Evolutionary conservation across 2,888 invertebrate genomes (phyloP), one percentile per base, ranked within the genome.

Genomic region (Latrodectus elegans): DNA sequence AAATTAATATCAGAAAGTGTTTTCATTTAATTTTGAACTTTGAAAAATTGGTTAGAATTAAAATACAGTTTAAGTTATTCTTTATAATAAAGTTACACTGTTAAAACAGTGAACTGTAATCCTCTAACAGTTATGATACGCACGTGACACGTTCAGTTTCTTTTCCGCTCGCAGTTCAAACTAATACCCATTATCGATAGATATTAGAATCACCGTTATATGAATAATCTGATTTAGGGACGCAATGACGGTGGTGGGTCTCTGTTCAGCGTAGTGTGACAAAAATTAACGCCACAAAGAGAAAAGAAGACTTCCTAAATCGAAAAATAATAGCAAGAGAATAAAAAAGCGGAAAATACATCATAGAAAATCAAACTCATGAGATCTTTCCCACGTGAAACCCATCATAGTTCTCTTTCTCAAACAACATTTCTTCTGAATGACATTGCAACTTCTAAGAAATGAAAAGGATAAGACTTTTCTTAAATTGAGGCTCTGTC

Each of bases 341-440:
- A 68, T 22, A 68, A 68, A 17, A 22, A 68, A 68, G 22, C n/a
- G 22, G 67, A 26, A 26, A 68, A 68, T 12, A 68, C 55, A 51
- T n/a, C 8, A 78, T 22, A 53, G 68, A 26, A 10, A 15, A 10
- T 49, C 52, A 73, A 22, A 53, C 15, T 71, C 86, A 68, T 87
- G 86, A 76, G 86, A 87, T 67, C n/a, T 65, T 87, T 87, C 86
- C 86, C 86, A 87, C 81, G 86, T 87, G 86, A 87, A 86, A 67
- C 52, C 68, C 74, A 15, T 51, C 67, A 22, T 70, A 22, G 38
- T n/a, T 55, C 60, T 38, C 72, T 71, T 68, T 74, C 60, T 70
- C 75, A 38, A 68, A 81, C 73, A 14, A n/a, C 22, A 17, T 68
- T 22, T 68, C 52, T n/a, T 49, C n/a, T 53, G 78, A 70, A 71